A percentile compares a stretch with the other conserved stretches of the same genome.
phyloP scores from a whole-genome alignment of 2,113 vertebrate species.

The Leucoraja erinaceus region DNA sequence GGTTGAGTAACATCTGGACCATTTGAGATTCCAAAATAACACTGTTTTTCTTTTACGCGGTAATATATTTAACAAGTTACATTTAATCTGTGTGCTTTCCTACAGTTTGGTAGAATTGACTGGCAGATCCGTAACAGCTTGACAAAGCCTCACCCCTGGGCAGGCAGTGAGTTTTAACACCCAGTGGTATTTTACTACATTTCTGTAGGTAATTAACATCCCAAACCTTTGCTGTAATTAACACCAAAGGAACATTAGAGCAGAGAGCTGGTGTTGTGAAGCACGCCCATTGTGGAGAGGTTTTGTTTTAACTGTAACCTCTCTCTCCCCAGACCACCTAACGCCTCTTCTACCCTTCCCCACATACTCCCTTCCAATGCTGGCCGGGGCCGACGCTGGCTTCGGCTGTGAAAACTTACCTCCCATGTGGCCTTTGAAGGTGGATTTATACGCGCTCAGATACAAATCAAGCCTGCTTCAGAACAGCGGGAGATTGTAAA shows the following conservation, averaged over 20 bases:
- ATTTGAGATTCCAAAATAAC: not conserved
- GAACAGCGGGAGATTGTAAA: conserved; percentile 65
- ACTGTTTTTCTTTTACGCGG: not conserved
- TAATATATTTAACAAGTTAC: conserved; percentile 23
- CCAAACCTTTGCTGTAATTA: conserved; percentile 53
- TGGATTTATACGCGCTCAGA: conserved; percentile 66
- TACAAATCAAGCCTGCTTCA: conserved; percentile 56
- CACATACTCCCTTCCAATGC: conserved; percentile 36
- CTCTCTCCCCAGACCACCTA: not conserved
- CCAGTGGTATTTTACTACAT: conserved; percentile 56
- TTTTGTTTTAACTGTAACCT: conserved; percentile 52
- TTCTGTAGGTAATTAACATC: conserved; percentile 58
- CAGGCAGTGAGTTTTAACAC: conserved; percentile 47
- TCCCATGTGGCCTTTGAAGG: conserved; percentile 66
- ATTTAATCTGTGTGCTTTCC: conserved; percentile 10
- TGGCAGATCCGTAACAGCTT: not conserved
- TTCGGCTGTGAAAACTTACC: conserved; percentile 41
- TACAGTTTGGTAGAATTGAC: not conserved
- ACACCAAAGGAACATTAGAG: conserved; percentile 53
- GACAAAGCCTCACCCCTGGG: not conserved
- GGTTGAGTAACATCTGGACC: conserved; percentile 30
- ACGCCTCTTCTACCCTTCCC: not conserved
- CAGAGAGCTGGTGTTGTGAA: conserved; percentile 53
- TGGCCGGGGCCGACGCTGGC: conserved; percentile 51
- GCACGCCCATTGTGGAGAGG: conserved; percentile 48